phyloP scores from a whole-genome alignment of 2,888 invertebrate genomes.

The Baronia brevicornis region DNA sequence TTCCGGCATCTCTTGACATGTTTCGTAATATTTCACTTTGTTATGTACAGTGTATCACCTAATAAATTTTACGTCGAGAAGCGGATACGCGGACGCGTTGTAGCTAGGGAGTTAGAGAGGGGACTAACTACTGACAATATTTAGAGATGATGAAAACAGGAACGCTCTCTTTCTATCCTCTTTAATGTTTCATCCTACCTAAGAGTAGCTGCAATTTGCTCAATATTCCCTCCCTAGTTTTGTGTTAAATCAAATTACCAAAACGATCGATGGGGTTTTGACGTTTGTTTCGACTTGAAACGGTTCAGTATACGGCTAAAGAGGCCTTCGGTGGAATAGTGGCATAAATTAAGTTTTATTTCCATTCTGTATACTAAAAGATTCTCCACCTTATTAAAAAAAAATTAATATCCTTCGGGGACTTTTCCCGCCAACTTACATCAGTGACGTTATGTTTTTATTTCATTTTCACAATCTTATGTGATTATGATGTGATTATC shows the following conservation, averaged over 20 bases:
- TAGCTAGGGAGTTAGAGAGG: not conserved
- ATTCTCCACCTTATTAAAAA: not conserved
- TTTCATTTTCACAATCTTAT: too few species aligned
- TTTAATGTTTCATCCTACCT: not conserved
- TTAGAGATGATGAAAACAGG: too few species aligned
- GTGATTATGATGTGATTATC: too few species aligned
- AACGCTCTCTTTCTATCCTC: too few species aligned
- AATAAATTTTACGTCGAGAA: constrained; percentile 14
- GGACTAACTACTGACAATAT: not conserved
- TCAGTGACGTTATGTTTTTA: too few species aligned
- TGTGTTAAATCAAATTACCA: constrained; percentile 1
- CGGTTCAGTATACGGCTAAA: not conserved
- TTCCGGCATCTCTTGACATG: constrained; percentile 32
- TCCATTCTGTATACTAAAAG: not conserved
- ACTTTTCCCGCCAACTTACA: too few species aligned
- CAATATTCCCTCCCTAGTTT: constrained; percentile 4
- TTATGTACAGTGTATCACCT: constrained; percentile 53
- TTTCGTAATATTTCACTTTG: constrained; percentile 40
- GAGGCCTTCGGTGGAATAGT: not conserved
- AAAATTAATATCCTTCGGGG: too few species aligned
- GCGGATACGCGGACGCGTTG: constrained; percentile 4
- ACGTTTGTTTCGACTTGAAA: constrained; percentile 3
- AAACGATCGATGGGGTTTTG: constrained; percentile 3
- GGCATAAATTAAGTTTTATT: not conserved
- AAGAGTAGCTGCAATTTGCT: constrained; percentile 7